Evolutionary conservation across 2,888 invertebrate species (phyloP), one percentile per base, ranked within the genome.

Genomic region (Ichneumoninae sp.): DNA sequence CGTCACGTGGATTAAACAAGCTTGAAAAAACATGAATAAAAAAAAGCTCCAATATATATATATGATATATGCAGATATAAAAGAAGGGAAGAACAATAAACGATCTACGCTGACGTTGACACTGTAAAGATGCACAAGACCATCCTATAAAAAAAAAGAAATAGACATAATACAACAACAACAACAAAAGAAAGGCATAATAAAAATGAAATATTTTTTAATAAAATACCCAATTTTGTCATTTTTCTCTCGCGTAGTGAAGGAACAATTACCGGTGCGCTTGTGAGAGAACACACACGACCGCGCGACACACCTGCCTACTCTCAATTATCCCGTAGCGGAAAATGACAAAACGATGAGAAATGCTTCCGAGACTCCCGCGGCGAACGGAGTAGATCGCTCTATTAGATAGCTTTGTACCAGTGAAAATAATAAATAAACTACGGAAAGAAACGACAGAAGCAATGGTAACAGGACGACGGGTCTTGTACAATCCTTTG

Each of bases 61-160:
- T 2, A n/a, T 4, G 44, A 40, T 16, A 47, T 47, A 47, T 63
- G 33, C 33, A 60, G 30, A 16, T 13, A 63, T 30, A 8, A 57
- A 70, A 63, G 22, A 22, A 22, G 22, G 22, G 22, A 79, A 77
- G 60, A 52, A 52, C 40, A 71, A 70, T 66, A 69, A 52, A 57
- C 78, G 26, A 81, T 75, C 70, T 73, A 68, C 65, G 71, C 65
- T 70, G 83, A 79, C 86, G 87, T 88, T 86, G 87, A 87, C 85
- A 88, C 83, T 90, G 89, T 90, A 89, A 90, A 88, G 82, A 86
- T 90, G 87, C 90, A 91, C 90, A 90, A 87, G 79, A 89, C 87
- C 89, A 85, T 88, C 82, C 83, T 86, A 87, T 87, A 81, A 83
- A 36, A 40, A 40, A 83, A 57, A 81, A 75, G 63, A 69, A 68